These are phyloP conservation scores for Myocastor coypus DNA, from an alignment of 2,113 vertebrate species.

Conservation along the genomic window DNA sequence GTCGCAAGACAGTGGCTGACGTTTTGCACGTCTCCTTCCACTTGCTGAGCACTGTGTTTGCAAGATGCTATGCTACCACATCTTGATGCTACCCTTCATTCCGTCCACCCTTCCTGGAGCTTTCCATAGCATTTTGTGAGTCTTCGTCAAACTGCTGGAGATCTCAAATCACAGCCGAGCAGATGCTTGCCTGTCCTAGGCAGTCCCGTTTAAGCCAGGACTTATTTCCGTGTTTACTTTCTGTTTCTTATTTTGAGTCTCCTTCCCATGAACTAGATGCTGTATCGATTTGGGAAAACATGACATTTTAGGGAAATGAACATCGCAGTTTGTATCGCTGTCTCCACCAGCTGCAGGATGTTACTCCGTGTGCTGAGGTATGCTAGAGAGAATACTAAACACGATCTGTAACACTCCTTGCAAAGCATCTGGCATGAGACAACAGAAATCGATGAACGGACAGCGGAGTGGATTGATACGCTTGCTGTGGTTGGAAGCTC, in stretches of 20 bases:
- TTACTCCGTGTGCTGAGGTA: not conserved
- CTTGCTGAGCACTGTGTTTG: conserved; percentile 49
- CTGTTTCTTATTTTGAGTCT: conserved; percentile 22
- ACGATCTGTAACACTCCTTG: not conserved
- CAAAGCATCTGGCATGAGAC: not conserved
- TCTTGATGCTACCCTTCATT: not conserved
- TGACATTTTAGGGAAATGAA: not conserved
- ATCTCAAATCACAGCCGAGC: not conserved
- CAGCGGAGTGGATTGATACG: not conserved
- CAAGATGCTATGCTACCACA: not conserved
- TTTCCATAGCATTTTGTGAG: not conserved
- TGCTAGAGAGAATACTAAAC: not conserved
- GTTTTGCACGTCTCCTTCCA: conserved; percentile 11
- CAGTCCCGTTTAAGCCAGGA: not conserved
- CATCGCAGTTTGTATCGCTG: not conserved
- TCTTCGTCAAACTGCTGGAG: not conserved
- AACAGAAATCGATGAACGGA: not conserved
- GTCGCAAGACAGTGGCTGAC: not conserved
- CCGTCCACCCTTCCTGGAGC: not conserved
- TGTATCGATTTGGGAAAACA: not conserved
- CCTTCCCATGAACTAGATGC: not conserved
- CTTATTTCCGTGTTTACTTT: not conserved
- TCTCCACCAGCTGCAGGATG: not conserved
- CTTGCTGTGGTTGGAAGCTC: not conserved
- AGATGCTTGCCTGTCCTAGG: not conserved